Evolutionary conservation across 2,888 invertebrate species (phyloP).

Genomic region (Nomada ferruginata): DNA sequence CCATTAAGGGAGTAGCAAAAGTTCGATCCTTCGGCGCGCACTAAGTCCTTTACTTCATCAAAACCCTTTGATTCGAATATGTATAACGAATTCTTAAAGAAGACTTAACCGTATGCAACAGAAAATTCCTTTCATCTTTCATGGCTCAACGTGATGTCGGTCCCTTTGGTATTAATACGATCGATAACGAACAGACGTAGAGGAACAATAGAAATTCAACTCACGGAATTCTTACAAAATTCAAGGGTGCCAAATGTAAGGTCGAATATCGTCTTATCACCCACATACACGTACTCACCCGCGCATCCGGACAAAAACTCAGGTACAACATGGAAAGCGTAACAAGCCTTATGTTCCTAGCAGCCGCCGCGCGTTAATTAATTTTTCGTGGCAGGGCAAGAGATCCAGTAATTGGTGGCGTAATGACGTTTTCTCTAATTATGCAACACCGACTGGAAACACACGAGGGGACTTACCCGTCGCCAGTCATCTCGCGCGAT

Average conservation of each 20-base stretch:
- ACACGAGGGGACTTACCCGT: slow-evolving; percentile 17
- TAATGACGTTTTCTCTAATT: slow-evolving; percentile 70
- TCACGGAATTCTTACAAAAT: neutral
- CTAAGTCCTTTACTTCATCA: slow-evolving; percentile 18
- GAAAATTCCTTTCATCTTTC: neutral
- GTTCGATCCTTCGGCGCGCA: slow-evolving; percentile 36
- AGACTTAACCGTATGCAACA: neutral
- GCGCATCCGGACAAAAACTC: neutral
- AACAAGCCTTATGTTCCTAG: slow-evolving; percentile 42
- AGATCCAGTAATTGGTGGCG: slow-evolving; percentile 65
- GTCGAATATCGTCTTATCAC: slow-evolving; percentile 15
- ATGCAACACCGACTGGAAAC: slow-evolving; percentile 54
- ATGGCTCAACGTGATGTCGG: neutral
- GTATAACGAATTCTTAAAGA: slow-evolving; percentile 9
- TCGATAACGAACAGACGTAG: neutral
- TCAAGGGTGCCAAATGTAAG: neutral
- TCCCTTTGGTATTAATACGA: neutral
- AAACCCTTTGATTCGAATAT: slow-evolving; percentile 15
- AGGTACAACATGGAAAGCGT: slow-evolving; percentile 21
- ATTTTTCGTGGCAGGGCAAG: slow-evolving; percentile 54
- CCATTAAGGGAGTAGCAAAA: slow-evolving; percentile 39
- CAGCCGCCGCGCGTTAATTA: slow-evolving; percentile 60
- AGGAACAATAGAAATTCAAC: neutral
- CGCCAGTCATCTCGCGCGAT: neutral
- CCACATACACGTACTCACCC: neutral